Percentiles rank a stretch among this genome's conserved stretches.
Conservation (phyloP, 2,888 invertebrate genomes). For the Trichopria drosophilae region DNA sequence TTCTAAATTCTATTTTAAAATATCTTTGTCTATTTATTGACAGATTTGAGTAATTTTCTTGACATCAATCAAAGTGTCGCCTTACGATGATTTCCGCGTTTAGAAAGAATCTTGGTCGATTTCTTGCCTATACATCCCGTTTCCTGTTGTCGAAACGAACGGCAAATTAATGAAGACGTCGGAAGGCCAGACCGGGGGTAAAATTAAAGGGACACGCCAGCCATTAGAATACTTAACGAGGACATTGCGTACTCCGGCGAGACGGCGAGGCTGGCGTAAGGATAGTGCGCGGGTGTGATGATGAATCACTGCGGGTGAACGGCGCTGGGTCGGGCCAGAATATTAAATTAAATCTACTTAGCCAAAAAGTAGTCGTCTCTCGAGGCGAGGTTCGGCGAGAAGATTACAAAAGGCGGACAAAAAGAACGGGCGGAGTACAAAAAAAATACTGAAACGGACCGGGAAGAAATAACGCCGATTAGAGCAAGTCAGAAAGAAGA, state of each 20-base stretch:
- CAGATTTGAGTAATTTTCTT: too few relatives aligned
- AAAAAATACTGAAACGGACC: constrained; percentile 31
- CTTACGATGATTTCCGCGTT: too few relatives aligned
- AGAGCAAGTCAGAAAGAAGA: constrained; percentile 9
- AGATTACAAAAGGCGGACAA: constrained; percentile 29
- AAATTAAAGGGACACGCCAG: constrained; percentile 46
- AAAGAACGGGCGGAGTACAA: constrained; percentile 28
- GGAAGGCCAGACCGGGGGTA: constrained; percentile 32
- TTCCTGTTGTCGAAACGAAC: too few relatives aligned
- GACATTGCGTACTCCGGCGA: constrained; percentile 46
- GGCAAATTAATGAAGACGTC: constrained; percentile 48
- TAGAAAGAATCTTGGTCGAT: too few relatives aligned
- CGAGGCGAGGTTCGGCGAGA: not conserved
- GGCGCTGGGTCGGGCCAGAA: constrained; percentile 49
- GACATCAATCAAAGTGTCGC: too few relatives aligned
- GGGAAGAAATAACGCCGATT: constrained; percentile 22
- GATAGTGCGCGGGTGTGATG: constrained; percentile 57
- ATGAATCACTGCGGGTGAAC: constrained; percentile 54
- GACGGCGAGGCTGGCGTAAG: constrained; percentile 37
- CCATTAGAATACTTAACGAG: constrained; percentile 59
- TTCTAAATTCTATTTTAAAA: too few relatives aligned
- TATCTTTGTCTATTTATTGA: too few relatives aligned
- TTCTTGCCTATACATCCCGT: too few relatives aligned
- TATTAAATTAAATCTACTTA: constrained; percentile 52
- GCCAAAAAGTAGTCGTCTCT: constrained; percentile 36